Evolutionary conservation across 2,797 vertebrate genomes (phyloP).

Genomic region (Darevskia mixta): DNA sequence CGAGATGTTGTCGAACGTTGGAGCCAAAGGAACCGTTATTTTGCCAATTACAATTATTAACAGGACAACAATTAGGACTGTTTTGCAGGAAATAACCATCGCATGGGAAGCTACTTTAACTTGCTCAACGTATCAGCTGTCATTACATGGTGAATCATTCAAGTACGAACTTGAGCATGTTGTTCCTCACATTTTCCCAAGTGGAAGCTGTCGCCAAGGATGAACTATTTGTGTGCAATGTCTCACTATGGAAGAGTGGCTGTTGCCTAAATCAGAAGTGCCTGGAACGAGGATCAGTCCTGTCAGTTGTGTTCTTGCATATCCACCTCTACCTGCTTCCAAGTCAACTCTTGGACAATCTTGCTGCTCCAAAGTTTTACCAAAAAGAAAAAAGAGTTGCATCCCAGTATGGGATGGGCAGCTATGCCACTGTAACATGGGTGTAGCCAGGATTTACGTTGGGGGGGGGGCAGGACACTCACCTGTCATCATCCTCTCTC

Average conservation of each 20-base stretch:
- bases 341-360: too few species aligned
- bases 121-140: neutral
- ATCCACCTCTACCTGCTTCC: neutral
- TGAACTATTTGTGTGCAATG: neutral
- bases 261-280: neutral
- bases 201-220: neutral
- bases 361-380: neutral
- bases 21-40: neutral
- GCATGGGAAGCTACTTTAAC: neutral
- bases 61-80: neutral
- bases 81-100: neutral
- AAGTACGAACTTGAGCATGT: neutral
- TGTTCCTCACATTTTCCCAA: neutral
- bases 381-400: neutral
- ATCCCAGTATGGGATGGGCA: neutral
- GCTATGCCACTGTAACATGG: too few species aligned
- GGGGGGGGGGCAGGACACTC: too few species aligned
- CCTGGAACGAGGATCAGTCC: neutral
- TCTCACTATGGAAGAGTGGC: neutral
- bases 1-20: neutral
- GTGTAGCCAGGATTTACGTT: too few species aligned
- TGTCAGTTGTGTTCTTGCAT: neutral
- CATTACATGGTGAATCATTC: too few species aligned
- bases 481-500: too few species aligned
- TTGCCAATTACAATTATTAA: neutral